Evolutionary conservation across 2,888 invertebrate species (phyloP).

Genomic region (Tetropium fuscum): DNA sequence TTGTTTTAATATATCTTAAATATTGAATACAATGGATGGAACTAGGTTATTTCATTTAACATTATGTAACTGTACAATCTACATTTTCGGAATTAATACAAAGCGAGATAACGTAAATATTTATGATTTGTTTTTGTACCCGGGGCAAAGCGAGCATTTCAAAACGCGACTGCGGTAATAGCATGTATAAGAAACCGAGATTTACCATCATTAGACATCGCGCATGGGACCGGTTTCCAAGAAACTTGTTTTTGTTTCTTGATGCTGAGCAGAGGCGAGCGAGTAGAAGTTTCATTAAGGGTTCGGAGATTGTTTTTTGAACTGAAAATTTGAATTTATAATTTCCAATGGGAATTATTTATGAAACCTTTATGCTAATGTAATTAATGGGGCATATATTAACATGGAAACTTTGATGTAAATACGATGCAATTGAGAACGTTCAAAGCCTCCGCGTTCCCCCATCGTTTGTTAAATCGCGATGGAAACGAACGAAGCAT

Average conservation of each 20-base stretch:
- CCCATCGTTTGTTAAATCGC: too few species aligned
- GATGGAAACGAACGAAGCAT: too few species aligned
- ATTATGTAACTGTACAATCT: too few species aligned
- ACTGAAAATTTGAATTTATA: constrained; percentile 18
- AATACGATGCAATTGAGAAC: too few species aligned
- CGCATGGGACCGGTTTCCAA: constrained; percentile 27
- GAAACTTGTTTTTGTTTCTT: constrained; percentile 24
- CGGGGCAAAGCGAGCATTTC: background rate
- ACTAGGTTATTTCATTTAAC: too few species aligned
- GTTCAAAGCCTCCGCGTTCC: too few species aligned
- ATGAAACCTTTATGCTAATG: too few species aligned
- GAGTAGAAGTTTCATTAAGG: background rate
- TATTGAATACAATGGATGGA: too few species aligned
- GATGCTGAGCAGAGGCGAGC: constrained; percentile 12
- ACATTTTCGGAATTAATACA: background rate
- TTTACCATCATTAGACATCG: constrained; percentile 32
- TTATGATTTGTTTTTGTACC: constrained; percentile 9
- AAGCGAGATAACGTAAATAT: constrained; percentile 1
- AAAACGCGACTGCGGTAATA: constrained; percentile 3
- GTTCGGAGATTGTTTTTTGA: background rate
- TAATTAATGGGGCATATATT: too few species aligned
- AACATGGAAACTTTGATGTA: too few species aligned
- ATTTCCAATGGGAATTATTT: too few species aligned
- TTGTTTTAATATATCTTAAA: too few species aligned
- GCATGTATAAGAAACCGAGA: constrained; percentile 27